These are phyloP conservation scores for Masnerella sp. DNA, from an alignment of 2,888 invertebrate species.

Conservation along the genomic window DNA sequence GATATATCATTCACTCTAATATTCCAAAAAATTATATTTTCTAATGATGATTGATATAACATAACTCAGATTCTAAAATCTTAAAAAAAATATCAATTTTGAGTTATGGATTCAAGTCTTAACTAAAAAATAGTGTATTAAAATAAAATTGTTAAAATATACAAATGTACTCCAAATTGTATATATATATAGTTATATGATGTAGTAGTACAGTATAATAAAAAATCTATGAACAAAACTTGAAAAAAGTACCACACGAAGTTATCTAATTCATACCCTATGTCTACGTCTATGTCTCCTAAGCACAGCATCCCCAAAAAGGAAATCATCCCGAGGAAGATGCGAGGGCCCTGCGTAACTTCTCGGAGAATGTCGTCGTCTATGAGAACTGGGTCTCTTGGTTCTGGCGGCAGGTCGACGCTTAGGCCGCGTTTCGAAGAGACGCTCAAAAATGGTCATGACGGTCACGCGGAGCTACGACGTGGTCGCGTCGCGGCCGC, in stretches of 20 bases:
- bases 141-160: neutral
- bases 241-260: too few relatives aligned
- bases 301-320: constrained; percentile 62
- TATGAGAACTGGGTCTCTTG: constrained; percentile 15
- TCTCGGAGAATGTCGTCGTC: constrained; percentile 55
- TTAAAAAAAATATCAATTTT: neutral
- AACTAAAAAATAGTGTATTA: neutral
- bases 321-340: constrained; percentile 67
- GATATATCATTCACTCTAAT: too few relatives aligned
- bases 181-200: too few relatives aligned
- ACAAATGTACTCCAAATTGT: neutral
- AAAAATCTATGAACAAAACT: too few relatives aligned
- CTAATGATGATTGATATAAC: too few relatives aligned
- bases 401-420: constrained; percentile 44
- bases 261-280: constrained; percentile 68
- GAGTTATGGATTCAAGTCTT: neutral
- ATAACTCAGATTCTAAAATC: neutral
- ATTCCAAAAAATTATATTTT: too few relatives aligned
- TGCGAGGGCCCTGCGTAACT: constrained; percentile 61
- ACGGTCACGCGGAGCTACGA: constrained; percentile 3
- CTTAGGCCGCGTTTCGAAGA: constrained; percentile 62
- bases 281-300: constrained; percentile 66
- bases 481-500: constrained; percentile 2
- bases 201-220: too few relatives aligned
- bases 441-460: constrained; percentile 67